A percentile compares a stretch with the other conserved stretches of the same genome.
phyloP scores from a whole-genome alignment of 53 echinoderm and acorn worm species.

The Antedon mediterranea region DNA sequence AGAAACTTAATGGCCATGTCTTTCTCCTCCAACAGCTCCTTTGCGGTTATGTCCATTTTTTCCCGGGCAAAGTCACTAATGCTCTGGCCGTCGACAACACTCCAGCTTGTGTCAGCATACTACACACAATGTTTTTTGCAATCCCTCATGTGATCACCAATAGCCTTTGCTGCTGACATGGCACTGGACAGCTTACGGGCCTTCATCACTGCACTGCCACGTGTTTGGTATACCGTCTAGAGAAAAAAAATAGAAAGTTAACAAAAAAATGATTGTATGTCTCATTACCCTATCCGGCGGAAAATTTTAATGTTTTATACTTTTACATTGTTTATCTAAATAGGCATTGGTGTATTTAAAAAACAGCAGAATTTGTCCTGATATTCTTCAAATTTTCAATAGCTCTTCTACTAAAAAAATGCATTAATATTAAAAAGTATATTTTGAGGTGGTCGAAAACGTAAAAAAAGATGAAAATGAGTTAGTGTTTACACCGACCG shows the following conservation, averaged over 20 bases:
- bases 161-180: conserved; percentile 97
- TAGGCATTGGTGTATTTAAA: too few relatives aligned
- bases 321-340: too few relatives aligned
- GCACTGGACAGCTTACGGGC: conserved; percentile 95
- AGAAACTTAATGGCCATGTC: conserved; percentile 46
- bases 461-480: too few relatives aligned
- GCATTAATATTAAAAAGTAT: too few relatives aligned
- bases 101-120: conserved; percentile 46
- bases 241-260: not conserved
- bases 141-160: conserved; percentile 87
- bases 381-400: too few relatives aligned
- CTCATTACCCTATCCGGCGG: too few relatives aligned
- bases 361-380: too few relatives aligned
- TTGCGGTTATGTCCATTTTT: conserved; percentile 84
- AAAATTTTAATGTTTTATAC: too few relatives aligned
- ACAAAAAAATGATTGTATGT: too few relatives aligned
- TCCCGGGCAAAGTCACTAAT: conserved; percentile 71
- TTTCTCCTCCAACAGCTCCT: conserved; percentile 58
- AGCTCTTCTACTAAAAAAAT: too few relatives aligned
- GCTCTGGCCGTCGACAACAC: conserved; percentile 40
- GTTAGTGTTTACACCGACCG: too few relatives aligned
- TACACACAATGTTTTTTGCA: conserved; percentile 76
- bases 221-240: conserved; percentile 87
- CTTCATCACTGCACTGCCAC: conserved; percentile 57
- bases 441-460: too few relatives aligned